Base-by-base conservation (phyloP, 1,140 invertebrate species). In the Atopsyche davidsoni region DNA sequence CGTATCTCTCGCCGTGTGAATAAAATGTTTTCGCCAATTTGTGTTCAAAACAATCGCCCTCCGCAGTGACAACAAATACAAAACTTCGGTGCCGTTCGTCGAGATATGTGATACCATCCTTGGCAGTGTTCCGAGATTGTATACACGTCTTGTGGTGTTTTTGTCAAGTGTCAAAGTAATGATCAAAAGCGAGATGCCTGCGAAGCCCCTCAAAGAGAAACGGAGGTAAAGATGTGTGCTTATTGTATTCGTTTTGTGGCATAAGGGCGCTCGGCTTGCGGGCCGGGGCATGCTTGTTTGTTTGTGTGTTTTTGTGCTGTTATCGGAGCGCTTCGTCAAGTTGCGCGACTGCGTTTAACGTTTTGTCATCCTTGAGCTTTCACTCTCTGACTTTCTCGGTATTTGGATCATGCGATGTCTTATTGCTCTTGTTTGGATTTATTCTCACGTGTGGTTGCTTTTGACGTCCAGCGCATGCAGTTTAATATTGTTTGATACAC, bases 111-210 rank as follows among this genome's bases (percentile, higher is more conserved):
- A 66, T 70, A 69, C 69, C 67, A 62, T 73, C 69, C 71, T 73
- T 71, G 61, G 69, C 71, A 72, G 69, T 72, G 71, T 69, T 65
- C 69, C 70, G 66, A 73, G 70, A 73, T 67, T 72, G 69, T 72
- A 63, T 49, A 65, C 64, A 62, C 68, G 41, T 50, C 70, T 72
- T 67, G 65, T 59, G 46, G 65, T 65, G 63, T 67, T 68, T 66
- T 61, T 60, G 64, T 66, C 63, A 62, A 67, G 63, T 68, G 64
- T 63, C 51, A 62, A 40, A 59, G 59, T 40, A 38, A 11, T 65
- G 59, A 64, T 65, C 63, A 64, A 67, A 68, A 55, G 51, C 24
- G 66, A 67, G 47, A 72, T 72, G 69, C 64, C 64, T 64, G 57
- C 68, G 36, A 72, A 72, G 59, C 66, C 65, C 57, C 56, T 63